A percentile compares a stretch with the other conserved stretches of the same genome.
These are phyloP conservation scores for Drosophila triauraria DNA, from an alignment of 1,140 invertebrate species.

Conservation along the genomic window DNA sequence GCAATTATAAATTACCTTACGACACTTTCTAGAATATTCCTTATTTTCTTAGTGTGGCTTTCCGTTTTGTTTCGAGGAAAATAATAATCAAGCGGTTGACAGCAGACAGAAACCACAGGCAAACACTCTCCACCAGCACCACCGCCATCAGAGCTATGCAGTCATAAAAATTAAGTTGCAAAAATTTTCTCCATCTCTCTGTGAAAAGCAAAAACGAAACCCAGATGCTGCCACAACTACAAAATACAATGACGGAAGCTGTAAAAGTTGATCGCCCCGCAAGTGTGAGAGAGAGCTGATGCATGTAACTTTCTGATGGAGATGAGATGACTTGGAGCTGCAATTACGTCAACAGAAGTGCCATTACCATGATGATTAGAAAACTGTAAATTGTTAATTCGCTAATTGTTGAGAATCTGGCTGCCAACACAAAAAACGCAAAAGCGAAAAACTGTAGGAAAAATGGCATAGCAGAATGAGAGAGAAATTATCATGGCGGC, in stretches of 20 bases:
- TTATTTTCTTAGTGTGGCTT: constrained; percentile 10
- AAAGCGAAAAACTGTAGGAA: constrained; percentile 17
- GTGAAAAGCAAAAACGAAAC: constrained; percentile 42
- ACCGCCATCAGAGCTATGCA: constrained; percentile 27
- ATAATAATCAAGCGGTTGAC: constrained; percentile 54
- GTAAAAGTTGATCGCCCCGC: constrained; percentile 55
- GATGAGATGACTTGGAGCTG: constrained; percentile 60
- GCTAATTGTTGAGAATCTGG: constrained; percentile 53
- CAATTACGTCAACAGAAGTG: constrained; percentile 72
- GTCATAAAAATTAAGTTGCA: constrained; percentile 79
- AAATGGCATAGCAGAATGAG: not conserved
- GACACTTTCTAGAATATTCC: not conserved
- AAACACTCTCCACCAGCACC: constrained; percentile 22
- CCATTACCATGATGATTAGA: constrained; percentile 63
- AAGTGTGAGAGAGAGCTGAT: constrained; percentile 40
- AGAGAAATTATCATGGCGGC: not conserved
- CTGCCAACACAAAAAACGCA: not conserved
- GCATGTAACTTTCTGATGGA: constrained; percentile 51
- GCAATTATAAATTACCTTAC: no score
- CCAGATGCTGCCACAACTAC: constrained; percentile 53
- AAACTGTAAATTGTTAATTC: constrained; percentile 68
- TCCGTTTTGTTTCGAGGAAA: constrained; percentile 64
- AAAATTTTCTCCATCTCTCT: constrained; percentile 46
- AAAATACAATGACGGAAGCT: constrained; percentile 64
- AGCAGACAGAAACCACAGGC: constrained; percentile 60